Base-by-base conservation (phyloP, 2,797 vertebrate species). In the Poliocrania exsul region DNA sequence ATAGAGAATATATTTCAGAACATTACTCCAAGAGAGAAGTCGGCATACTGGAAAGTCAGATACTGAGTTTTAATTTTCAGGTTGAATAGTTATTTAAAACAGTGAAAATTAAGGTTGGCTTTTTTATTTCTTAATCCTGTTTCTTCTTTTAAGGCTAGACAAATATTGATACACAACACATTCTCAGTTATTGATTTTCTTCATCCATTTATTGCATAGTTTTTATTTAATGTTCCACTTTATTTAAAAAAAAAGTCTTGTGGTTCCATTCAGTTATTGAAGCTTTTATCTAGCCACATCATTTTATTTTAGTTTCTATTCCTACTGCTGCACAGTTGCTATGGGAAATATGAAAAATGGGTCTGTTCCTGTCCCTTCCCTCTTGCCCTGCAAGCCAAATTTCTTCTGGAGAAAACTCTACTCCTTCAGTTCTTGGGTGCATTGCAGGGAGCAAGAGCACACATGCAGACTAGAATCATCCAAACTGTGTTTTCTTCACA, bases 61-160 rank as follows among this genome's bases (percentile, higher is more conserved):
- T 96, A 93, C 93, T 61, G 91, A 42, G 75, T 83, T 97, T 97
- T 97, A 97, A 97, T 97, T 97, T 98, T 97, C 93, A 89, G 95
- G 86, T 95, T 97, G 93, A 97, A 86, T 83, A 96, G 94, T 97
- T 97, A 96, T 95, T 97, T 97, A 96, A 97, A 95, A 96, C 71
- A 96, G 81, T 89, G 85, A 97, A 96, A 97, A 97, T 97, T 95
- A 93, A 96, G 81, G 77, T 80, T 96, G 93, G 80, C 92, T 95
- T 93, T 95, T 96, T 97, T 96, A 96, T 95, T 96, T 96, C 94
- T 96, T 96, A 97, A 97, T 96, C 92, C 91, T 94, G 62, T 93
- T 96, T 97, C 94, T 96, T 91, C 92, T 96, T 95, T 87, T 95
- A 86, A 37, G 44, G 42, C 88, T 97, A 96, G 92, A 85, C 90